Evolutionary conservation across 1,140 invertebrate genomes (phyloP), one percentile per base, ranked within the genome.

Genomic region (Dufourea novaeangliae): DNA sequence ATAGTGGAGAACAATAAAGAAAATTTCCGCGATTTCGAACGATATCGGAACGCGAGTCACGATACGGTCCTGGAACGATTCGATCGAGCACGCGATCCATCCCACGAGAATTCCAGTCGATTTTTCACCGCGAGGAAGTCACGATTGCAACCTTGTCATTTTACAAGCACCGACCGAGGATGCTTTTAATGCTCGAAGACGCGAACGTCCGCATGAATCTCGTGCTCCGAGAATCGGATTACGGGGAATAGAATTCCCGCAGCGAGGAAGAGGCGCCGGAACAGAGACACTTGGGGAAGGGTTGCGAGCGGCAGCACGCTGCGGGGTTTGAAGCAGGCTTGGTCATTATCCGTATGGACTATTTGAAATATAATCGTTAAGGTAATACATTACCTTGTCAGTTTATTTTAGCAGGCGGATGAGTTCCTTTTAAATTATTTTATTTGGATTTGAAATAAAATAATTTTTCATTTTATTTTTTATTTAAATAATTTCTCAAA

Each of bases 141-240:
- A 17, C 37, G 8, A 17, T 5, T 14, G 6, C 20, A 44, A 32
- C 34, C 14, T 29, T 20, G 34, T 25, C 0, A 29, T 17, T 56
- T 71, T 20, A 46, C 62, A 34, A 25, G 44, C 29, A n/a, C 1
- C 5, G 8, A 46, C 17, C 56, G 22, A 11, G 57, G n/a, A 22
- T 17, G 17, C 25, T n/a, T 8, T 34, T 17, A 61, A 61, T 7
- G 6, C 22, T 59, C 32, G 17, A 32, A 20, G 25, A 46, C 25
- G 17, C 3, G 27, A 66, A 3, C 29, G 64, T 75, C 64, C 73
- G 73, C 73, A 75, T 75, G 73, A 75, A 75, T 75, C 64, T 75
- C 50, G 20, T 8, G 54, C 25, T 27, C 12, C 17, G 27, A 32
- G 37, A 2, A 50, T 37, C 8, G 6, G 52, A 29, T 68, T 68